Evolutionary conservation across 1,140 invertebrate species (phyloP).

Genomic region (Lepidurus couesii): DNA sequence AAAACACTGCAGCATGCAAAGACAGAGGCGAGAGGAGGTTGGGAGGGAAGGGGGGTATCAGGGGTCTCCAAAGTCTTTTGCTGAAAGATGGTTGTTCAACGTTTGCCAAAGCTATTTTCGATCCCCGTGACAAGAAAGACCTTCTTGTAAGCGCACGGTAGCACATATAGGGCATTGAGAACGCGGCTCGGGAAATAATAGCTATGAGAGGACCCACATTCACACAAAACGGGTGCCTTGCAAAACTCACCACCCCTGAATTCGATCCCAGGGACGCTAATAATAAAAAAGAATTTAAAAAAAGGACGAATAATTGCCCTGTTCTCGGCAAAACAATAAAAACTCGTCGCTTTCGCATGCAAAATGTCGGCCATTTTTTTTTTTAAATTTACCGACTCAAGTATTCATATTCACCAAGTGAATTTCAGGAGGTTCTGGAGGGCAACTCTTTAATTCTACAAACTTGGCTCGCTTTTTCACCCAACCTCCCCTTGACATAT

Average conservation of each 20-base stretch:
- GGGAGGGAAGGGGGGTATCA: background rate
- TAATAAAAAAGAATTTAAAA: background rate
- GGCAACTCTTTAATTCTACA: too few relatives aligned
- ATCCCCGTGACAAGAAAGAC: slow-evolving; percentile 10
- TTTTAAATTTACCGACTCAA: too few relatives aligned
- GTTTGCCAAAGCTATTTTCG: slow-evolving; percentile 17
- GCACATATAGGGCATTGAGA: background rate
- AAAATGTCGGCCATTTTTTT: too few relatives aligned
- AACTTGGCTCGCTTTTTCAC: too few relatives aligned
- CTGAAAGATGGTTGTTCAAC: slow-evolving; percentile 4
- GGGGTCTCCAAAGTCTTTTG: background rate
- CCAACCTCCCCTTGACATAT: too few relatives aligned
- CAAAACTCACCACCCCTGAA: background rate
- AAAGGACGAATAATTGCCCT: too few relatives aligned
- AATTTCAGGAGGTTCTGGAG: too few relatives aligned
- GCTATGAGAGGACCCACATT: background rate
- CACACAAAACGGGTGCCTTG: background rate
- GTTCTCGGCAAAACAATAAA: too few relatives aligned
- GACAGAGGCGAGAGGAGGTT: background rate
- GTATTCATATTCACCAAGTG: too few relatives aligned
- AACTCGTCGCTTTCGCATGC: too few relatives aligned
- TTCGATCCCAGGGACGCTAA: background rate
- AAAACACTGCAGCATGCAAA: slow-evolving; percentile 15
- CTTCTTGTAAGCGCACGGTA: background rate
- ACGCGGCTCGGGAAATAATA: background rate